phyloP scores from a whole-genome alignment of 2,113 vertebrate genomes.

The Thalassarche chlororhynchos region DNA sequence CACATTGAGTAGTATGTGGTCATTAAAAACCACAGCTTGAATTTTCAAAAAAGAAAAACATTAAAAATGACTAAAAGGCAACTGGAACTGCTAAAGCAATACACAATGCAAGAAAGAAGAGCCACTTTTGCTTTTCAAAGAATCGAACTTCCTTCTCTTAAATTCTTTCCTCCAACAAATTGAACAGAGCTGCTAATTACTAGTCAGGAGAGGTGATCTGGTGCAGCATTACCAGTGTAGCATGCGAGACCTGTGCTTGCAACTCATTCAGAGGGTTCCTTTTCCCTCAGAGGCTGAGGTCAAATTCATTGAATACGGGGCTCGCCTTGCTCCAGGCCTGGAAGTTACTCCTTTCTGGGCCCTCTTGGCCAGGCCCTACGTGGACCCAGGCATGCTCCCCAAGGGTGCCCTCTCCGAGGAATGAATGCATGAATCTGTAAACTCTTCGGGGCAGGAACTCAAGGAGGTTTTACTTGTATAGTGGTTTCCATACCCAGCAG shows the following conservation, averaged over 20 bases:
- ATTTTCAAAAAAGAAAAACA: not conserved
- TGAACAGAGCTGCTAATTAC: not conserved
- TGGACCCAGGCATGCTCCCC: not conserved
- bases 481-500: conserved; percentile 11
- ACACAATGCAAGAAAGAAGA: not conserved
- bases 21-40: not conserved
- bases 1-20: not conserved
- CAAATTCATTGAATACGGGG: not conserved
- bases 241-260: not conserved
- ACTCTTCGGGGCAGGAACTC: not conserved
- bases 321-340: not conserved
- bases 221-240: not conserved
- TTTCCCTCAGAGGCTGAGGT: not conserved
- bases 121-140: not conserved
- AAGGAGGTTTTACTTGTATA: not conserved
- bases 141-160: not conserved
- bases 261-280: not conserved
- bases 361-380: no score
- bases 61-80: not conserved
- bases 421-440: not conserved
- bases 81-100: not conserved
- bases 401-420: not conserved
- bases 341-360: not conserved
- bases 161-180: not conserved
- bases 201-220: not conserved